Evolutionary conservation across 2,888 invertebrate species (phyloP), one percentile per base, ranked within the genome.

Genomic region (Cheiracanthium punctorium): DNA sequence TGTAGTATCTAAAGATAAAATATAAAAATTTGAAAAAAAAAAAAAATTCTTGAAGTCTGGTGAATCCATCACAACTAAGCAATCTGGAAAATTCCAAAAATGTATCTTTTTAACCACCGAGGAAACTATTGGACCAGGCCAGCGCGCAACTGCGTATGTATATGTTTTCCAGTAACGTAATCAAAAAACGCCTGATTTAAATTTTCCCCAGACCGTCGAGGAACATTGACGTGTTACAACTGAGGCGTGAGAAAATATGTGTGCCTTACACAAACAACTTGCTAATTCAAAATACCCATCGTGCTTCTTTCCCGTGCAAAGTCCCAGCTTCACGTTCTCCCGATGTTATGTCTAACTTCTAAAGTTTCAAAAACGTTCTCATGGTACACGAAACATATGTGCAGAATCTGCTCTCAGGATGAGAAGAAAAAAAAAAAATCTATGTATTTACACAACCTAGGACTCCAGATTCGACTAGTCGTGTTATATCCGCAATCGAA

Each of bases 321-420:
- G 58, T 58, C 58, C 24, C 24, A 24, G 17, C 2, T 1, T 8
- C 58, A 58, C 58, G 20, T 24, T 5, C 24, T 8, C 58, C 24
- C 24, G 48, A 58, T 58, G 58, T 58, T 58, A 12, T 58, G 58
- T 58, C 58, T 58, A 58, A 58, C 58, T 58, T 20, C 58, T 58
- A 58, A 58, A 58, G 58, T 58, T 58, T 58, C 24, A 24, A 24
- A 58, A 24, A 58, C 17, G 58, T 58, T 58, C 24, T 17, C 58
- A 24, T 12, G n/a, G n/a, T n/a, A n/a, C n/a, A n/a, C n/a, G n/a
- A n/a, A n/a, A 24, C 58, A 58, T 24, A 24, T 24, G 24, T 24
- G 17, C 1, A 4, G 58, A n/a, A n/a, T n/a, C 37, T 4, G 37
- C 4, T 24, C 24, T 58, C 58, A 1, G 7, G 24, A 58, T 58